A percentile compares a stretch with the other conserved stretches of the same genome.
These are phyloP conservation scores for Lutjanus argentimaculatus DNA, from an alignment of 2,797 vertebrate genomes.

Conservation along the genomic window DNA sequence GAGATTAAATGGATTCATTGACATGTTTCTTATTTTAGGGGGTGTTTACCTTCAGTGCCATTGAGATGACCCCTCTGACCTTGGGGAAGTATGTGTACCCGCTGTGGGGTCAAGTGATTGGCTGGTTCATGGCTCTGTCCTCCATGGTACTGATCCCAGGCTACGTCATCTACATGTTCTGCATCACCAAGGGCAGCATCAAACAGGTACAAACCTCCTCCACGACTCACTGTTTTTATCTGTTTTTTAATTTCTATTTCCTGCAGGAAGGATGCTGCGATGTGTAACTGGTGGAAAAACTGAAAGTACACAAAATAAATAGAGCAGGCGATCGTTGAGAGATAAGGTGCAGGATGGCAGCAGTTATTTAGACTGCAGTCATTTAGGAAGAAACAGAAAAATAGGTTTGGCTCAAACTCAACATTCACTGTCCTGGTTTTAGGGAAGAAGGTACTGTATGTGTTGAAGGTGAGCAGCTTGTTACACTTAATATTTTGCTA, in stretches of 20 bases:
- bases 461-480: conserved; percentile 3
- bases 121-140: conserved; percentile 93
- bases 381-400: not conserved
- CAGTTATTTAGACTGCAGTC: not conserved
- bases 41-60: conserved; percentile 93
- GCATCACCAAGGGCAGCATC: conserved; percentile 86
- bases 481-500: not conserved
- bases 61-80: conserved; percentile 93
- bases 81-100: conserved; percentile 92
- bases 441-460: not conserved
- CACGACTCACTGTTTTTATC: not conserved
- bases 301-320: not conserved
- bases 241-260: not conserved
- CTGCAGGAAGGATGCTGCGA: not conserved
- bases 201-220: conserved; percentile 77
- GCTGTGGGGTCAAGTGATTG: conserved; percentile 90
- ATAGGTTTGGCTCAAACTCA: not conserved
- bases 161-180: conserved; percentile 90
- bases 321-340: not conserved
- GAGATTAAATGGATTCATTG: not conserved
- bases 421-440: conserved; percentile 22
- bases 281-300: not conserved
- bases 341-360: not conserved
- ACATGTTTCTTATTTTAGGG: conserved; percentile 77
- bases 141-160: conserved; percentile 93